Base-by-base conservation (phyloP, 1,140 invertebrate species). In the Capitella teleta region DNA sequence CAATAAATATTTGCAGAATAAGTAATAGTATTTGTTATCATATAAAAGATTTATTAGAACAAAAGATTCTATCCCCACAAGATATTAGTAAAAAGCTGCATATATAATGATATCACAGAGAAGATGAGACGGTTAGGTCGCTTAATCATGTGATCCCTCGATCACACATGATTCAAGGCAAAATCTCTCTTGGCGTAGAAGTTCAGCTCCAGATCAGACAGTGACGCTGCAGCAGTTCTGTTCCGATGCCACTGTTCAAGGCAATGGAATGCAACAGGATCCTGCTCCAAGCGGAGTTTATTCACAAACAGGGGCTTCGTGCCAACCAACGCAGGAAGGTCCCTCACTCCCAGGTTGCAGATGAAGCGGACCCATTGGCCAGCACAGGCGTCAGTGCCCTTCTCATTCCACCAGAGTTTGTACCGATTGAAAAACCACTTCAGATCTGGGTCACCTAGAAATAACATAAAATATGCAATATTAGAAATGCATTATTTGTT, bases 111-210 rank as follows among this genome's bases (percentile, higher is more conserved):
- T n/a, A n/a, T n/a, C n/a, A n/a, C n/a, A n/a, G n/a, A n/a, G n/a
- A n/a, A n/a, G n/a, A n/a, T n/a, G n/a, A n/a, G n/a, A n/a, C n/a
- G n/a, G n/a, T n/a, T n/a, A n/a, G n/a, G n/a, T n/a, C n/a, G n/a
- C n/a, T n/a, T n/a, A n/a, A n/a, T n/a, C n/a, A n/a, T n/a, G n/a
- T n/a, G n/a, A n/a, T n/a, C n/a, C n/a, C n/a, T n/a, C n/a, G n/a
- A n/a, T n/a, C n/a, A n/a, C n/a, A n/a, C n/a, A n/a, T n/a, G n/a
- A n/a, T n/a, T n/a, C n/a, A n/a, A n/a, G n/a, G n/a, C n/a, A n/a
- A n/a, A n/a, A n/a, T 62, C 57, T 21, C 47, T 16, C 57, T 61
- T 61, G 45, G 60, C 62, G 14, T 55, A 54, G 3, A 64, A 25
- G 26, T 64, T 59, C 0, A 59, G 53, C 28, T 57, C 48, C 5